Evolutionary conservation across 1,140 invertebrate genomes (phyloP).

Genomic region (Hycleus phaleratus): DNA sequence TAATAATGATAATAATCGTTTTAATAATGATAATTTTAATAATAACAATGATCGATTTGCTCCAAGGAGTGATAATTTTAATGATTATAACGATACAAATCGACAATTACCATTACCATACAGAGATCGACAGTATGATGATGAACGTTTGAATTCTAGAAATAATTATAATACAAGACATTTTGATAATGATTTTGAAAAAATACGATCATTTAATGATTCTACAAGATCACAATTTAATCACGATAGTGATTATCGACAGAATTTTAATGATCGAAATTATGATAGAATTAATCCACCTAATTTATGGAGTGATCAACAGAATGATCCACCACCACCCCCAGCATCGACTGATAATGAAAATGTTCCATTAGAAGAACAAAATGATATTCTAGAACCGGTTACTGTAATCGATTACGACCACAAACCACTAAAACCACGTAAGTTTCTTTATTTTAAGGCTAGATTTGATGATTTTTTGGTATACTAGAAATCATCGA

Average conservation of each 20-base stretch:
- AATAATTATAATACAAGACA: neutral
- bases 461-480: too few relatives aligned
- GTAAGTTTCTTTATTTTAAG: conserved; percentile 13
- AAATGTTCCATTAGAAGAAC: neutral
- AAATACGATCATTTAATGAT: too few relatives aligned
- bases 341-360: too few relatives aligned
- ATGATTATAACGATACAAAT: neutral
- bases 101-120: too few relatives aligned
- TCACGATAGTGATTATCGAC: too few relatives aligned
- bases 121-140: neutral
- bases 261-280: too few relatives aligned
- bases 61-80: neutral
- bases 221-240: too few relatives aligned
- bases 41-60: neutral
- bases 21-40: conserved; percentile 6
- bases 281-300: too few relatives aligned
- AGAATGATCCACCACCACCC: too few relatives aligned
- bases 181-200: neutral
- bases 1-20: conserved; percentile 1
- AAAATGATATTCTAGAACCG: conserved; percentile 28
- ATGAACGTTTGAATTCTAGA: conserved; percentile 1
- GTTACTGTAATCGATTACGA: conserved; percentile 59
- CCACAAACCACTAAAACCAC: conserved; percentile 45
- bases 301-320: too few relatives aligned
- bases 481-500: too few relatives aligned